Base-by-base conservation (phyloP, 2,888 invertebrate species). In the Drosophila pegasa region DNA sequence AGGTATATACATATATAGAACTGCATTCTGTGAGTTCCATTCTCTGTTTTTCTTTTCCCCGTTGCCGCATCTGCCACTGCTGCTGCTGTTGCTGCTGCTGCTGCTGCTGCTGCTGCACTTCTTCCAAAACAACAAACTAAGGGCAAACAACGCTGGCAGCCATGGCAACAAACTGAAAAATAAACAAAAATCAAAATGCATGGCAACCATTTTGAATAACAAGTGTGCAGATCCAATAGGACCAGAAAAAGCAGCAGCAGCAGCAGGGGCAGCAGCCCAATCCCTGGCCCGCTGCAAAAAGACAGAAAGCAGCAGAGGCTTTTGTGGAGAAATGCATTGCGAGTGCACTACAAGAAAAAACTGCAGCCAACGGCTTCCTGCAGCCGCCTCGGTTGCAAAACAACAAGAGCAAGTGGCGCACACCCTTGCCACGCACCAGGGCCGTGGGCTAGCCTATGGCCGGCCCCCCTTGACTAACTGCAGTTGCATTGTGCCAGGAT, bases 181-280 rank as follows among this genome's bases (percentile, higher is more conserved):
- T 76, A 83, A 83, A 70, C 79, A 86, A 83, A 78, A 86, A 86
- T 75, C 80, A 87, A 84, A 85, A 80, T 84, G 87, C 85, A 78
- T 74, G 87, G 84, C 84, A 80, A 85, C 87, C 87, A 87, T 85
- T 85, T 85, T 84, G 84, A 85, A 84, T 84, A 84, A 82, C 85
- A 84, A 87, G 87, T 81, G 87, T 79, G 76, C 81, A 70, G 76
- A 64, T 29, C 56, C 54, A 69, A 55, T 58, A 59, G 25, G 56
- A 31, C 8, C 41, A 50, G 20, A 45, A 65, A 47, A 45, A 59
- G 29, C 51, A 56, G 27, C 71, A 35, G 27, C 55, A 47, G 31
- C 27, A 38, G 3, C 33, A 25, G 9, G 14, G 25, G 27, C 51
- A 45, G 10, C 31, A 41, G 3, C 22, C 25, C 41, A 14, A 25